phyloP scores from a whole-genome alignment of 1,140 invertebrate species.

The Diabrotica virgifera region DNA sequence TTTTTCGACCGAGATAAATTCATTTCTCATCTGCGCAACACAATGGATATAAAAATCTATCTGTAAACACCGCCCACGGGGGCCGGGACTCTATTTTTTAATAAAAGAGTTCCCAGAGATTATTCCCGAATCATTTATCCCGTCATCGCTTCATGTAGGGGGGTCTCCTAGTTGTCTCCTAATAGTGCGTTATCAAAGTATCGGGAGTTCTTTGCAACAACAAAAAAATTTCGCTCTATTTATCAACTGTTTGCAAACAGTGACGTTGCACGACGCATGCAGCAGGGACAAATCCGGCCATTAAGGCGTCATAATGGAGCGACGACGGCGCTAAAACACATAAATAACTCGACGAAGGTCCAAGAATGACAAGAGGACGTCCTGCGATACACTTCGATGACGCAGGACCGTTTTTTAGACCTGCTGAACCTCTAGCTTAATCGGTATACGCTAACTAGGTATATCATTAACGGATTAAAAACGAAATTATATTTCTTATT shows the following conservation, averaged over 20 bases:
- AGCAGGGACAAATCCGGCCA: slow-evolving; percentile 46
- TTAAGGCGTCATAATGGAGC: slow-evolving; percentile 48
- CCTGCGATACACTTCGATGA: slow-evolving; percentile 29
- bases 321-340: slow-evolving; percentile 46
- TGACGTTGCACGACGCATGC: slow-evolving; percentile 40
- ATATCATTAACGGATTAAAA: too few relatives aligned
- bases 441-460: too few relatives aligned
- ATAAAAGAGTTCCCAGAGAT: neutral
- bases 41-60: too few relatives aligned
- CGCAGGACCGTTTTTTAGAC: neutral
- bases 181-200: neutral
- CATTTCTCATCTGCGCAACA: too few relatives aligned
- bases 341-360: slow-evolving; percentile 42
- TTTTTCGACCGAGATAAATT: too few relatives aligned
- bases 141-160: neutral
- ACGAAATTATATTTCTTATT: too few relatives aligned
- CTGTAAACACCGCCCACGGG: too few relatives aligned
- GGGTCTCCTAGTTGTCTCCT: neutral
- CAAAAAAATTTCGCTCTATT: slow-evolving; percentile 40
- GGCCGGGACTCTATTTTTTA: too few relatives aligned
- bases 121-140: neutral
- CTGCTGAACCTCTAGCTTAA: too few relatives aligned
- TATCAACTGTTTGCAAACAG: slow-evolving; percentile 48
- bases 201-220: neutral
- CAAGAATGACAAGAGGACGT: slow-evolving; percentile 34